phyloP scores from a whole-genome alignment of 2,888 invertebrate species.

The Chydorus sphaericus region DNA sequence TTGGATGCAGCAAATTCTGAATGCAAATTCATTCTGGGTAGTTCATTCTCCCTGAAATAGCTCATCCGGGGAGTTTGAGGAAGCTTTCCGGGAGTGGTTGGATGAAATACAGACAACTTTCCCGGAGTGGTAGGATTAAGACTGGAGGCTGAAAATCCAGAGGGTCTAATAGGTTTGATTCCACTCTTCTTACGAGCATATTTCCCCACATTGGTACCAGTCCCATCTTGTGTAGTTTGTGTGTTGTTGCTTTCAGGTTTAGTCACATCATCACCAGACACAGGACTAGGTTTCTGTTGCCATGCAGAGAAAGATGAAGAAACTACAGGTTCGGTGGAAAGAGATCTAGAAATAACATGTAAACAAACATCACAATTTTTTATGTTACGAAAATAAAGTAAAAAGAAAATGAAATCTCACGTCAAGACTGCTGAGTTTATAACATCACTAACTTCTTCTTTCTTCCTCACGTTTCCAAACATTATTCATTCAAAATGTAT shows the following conservation, averaged over 20 bases:
- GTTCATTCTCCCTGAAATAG: background rate
- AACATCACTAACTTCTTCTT: no score
- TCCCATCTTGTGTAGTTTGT: background rate
- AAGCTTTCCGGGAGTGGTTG: background rate
- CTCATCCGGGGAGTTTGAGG: background rate
- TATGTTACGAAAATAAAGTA: no score
- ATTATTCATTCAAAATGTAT: no score
- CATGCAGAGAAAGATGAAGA: background rate
- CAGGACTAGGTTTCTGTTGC: background rate
- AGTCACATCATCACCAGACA: background rate
- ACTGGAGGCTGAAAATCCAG: background rate
- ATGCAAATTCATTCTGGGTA: no score
- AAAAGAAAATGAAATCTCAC: no score
- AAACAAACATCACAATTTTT: no score
- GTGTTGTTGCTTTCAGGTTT: constrained; percentile 2
- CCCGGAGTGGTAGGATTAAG: background rate
- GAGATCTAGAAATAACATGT: no score
- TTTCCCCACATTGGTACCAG: background rate
- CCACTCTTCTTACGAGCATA: constrained; percentile 1
- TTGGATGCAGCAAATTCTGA: background rate
- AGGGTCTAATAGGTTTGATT: background rate
- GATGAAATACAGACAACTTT: background rate
- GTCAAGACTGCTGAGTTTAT: no score
- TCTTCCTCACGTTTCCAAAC: no score
- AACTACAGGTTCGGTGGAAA: no score